Evolutionary conservation across 2,797 vertebrate genomes (phyloP), one percentile per base, ranked within the genome.

Genomic region (Furcifer pardalis): DNA sequence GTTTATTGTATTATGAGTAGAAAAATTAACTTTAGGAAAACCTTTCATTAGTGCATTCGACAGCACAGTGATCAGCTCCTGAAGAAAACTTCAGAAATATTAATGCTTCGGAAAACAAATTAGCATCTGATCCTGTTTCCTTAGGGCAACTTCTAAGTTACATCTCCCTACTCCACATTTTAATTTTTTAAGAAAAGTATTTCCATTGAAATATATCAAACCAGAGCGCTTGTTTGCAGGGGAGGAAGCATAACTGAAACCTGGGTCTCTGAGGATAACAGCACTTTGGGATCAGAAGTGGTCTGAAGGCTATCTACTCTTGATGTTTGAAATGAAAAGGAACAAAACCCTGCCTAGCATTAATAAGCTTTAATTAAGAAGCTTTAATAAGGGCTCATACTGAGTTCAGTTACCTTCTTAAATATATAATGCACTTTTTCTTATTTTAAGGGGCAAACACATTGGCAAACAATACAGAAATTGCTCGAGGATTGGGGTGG

Each of bases 21-120:
- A 90, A 91, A 96, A 95, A 96, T 96, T 96, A 95, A 95, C 95
- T 95, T 96, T 91, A 93, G 92, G 93, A 92, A 94, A 96, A 91
- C 91, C 93, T 95, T 94, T 93, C 93, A 92, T 96, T 93, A 93
- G 90, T 89, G 91, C 83, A 87, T 94, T 93, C 94, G 94, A 93
- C 85, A 94, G 93, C 90, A 92, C 86, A 87, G 84, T 88, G 86
- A 94, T 89, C 86, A 91, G 86, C 49, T 86, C 40, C 86, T 92
- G 90, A 91, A 74, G 92, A 89, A 92, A 94, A 92, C 68, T 88
- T 86, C 77, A 85, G 87, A 84, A 91, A 91, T 90, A 91, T 86
- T 84, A 71, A 87, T 81, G 84, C 72, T 83, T 86, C 84, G 65
- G 63, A 89, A 95, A 92, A 92, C 73, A 94, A 95, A 91, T 71